Percentiles rank a stretch among this genome's conserved stretches.
phyloP scores from a whole-genome alignment of 2,113 vertebrate genomes.

The Progne subis region DNA sequence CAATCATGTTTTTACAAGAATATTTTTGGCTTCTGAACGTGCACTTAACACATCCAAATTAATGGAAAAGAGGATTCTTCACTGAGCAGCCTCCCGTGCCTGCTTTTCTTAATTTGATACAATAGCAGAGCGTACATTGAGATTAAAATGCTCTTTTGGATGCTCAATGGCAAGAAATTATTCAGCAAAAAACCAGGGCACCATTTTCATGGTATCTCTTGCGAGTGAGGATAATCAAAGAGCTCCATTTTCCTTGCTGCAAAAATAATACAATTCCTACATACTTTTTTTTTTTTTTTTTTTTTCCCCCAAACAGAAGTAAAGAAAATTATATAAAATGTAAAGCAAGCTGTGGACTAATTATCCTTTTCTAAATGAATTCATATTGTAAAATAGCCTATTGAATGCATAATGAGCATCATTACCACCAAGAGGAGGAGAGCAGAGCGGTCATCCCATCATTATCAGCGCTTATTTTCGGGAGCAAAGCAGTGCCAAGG shows the following conservation, averaged over 20 bases:
- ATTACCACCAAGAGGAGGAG: slow-evolving; percentile 46
- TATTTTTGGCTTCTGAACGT: slow-evolving; percentile 60
- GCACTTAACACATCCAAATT: slow-evolving; percentile 57
- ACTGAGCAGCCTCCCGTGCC: slow-evolving; percentile 60
- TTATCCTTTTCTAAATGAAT: slow-evolving; percentile 72
- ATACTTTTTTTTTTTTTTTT: rapidly evolving
- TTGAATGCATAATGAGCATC: slow-evolving; percentile 57
- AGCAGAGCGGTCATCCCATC: slow-evolving; percentile 10
- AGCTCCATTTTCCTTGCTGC: slow-evolving; percentile 52
- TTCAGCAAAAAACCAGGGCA: slow-evolving; percentile 64
- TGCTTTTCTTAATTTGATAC: slow-evolving; percentile 75
- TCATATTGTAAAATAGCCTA: slow-evolving; percentile 60
- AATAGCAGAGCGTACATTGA: slow-evolving; percentile 73
- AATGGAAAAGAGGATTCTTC: slow-evolving; percentile 73
- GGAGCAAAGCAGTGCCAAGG: background rate
- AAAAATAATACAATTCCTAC: slow-evolving; percentile 57
- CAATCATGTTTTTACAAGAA: slow-evolving; percentile 61
- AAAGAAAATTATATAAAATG: slow-evolving; percentile 76
- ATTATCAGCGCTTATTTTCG: slow-evolving; percentile 20
- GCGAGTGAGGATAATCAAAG: slow-evolving; percentile 34
- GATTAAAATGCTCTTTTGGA: slow-evolving; percentile 76
- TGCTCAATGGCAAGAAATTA: slow-evolving; percentile 71
- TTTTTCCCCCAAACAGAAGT: background rate
- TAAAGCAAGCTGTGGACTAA: slow-evolving; percentile 71
- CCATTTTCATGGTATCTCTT: slow-evolving; percentile 40